Conservation (phyloP, 2,113 vertebrate genomes). For the Hystrix brachyura region DNA sequence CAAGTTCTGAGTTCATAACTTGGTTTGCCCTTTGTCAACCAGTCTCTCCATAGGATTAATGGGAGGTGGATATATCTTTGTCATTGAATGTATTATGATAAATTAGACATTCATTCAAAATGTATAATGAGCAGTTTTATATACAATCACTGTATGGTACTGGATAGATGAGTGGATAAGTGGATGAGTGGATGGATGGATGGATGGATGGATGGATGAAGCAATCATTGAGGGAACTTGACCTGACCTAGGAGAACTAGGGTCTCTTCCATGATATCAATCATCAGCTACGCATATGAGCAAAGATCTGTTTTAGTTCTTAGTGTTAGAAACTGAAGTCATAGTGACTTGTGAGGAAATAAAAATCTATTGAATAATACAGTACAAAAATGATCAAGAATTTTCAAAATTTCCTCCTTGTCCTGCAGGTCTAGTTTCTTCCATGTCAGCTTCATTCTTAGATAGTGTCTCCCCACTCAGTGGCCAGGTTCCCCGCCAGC, state of each 20-base stretch:
- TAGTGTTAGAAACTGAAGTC: slow-evolving; percentile 48
- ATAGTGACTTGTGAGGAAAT: neutral
- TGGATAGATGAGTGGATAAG: neutral
- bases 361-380: neutral
- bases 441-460: neutral
- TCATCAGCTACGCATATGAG: neutral
- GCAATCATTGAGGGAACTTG: neutral
- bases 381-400: neutral
- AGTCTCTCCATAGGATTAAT: slow-evolving; percentile 31
- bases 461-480: neutral
- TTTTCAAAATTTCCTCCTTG: neutral
- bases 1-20: slow-evolving; percentile 59
- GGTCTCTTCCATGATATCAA: neutral
- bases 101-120: slow-evolving; percentile 36
- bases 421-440: neutral
- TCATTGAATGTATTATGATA: slow-evolving; percentile 38
- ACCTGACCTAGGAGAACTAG: neutral
- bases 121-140: neutral
- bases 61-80: neutral
- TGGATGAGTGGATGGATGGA: neutral
- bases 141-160: neutral
- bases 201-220: neutral
- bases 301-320: neutral
- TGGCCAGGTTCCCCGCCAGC: neutral
- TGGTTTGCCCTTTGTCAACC: slow-evolving; percentile 17